Evolutionary conservation across 1,140 invertebrate genomes (phyloP).

Genomic region (Nasonia giraulti): DNA sequence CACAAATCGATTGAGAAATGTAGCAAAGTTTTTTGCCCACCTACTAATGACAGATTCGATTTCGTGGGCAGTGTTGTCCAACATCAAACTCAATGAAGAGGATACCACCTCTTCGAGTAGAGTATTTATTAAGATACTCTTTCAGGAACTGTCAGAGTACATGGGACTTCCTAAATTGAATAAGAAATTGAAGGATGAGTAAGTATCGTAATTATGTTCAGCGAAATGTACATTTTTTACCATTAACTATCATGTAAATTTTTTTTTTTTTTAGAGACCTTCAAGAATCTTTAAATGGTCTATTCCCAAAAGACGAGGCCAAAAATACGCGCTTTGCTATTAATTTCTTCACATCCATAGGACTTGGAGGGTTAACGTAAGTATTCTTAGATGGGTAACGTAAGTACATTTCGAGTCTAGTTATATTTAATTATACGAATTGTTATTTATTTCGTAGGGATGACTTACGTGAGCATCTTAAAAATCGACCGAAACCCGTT

Average conservation of each 20-base stretch:
- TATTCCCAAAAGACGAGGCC: conserved; percentile 97
- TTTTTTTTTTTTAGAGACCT: conserved; percentile 81
- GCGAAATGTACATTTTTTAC: conserved; percentile 64
- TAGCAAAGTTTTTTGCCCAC: conserved; percentile 98
- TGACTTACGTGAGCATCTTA: conserved; percentile 92
- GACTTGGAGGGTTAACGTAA: conserved; percentile 94
- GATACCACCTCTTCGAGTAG: conserved; percentile 97
- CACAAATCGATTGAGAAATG: conserved; percentile 97
- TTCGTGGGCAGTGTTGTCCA: conserved; percentile 91
- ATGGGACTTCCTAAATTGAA: conserved; percentile 96
- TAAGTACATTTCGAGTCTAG: conserved; percentile 56
- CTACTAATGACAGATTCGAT: conserved; percentile 97
- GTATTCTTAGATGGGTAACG: conserved; percentile 91
- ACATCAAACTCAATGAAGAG: conserved; percentile 96
- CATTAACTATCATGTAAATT: conserved; percentile 35
- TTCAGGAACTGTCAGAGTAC: conserved; percentile 96
- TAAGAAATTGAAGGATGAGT: conserved; percentile 90
- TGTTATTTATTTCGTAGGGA: conserved; percentile 75
- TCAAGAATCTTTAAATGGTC: conserved; percentile 89
- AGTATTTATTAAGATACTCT: conserved; percentile 98
- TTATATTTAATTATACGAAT: conserved; percentile 25
- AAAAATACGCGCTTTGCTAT: conserved; percentile 98
- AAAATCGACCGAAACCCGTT: conserved; percentile 74
- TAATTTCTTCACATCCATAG: conserved; percentile 99
- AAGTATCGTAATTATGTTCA: conserved; percentile 72